Evolutionary conservation across 2,888 invertebrate species (phyloP), one percentile per base, ranked within the genome.

Genomic region (Xanthia togata): DNA sequence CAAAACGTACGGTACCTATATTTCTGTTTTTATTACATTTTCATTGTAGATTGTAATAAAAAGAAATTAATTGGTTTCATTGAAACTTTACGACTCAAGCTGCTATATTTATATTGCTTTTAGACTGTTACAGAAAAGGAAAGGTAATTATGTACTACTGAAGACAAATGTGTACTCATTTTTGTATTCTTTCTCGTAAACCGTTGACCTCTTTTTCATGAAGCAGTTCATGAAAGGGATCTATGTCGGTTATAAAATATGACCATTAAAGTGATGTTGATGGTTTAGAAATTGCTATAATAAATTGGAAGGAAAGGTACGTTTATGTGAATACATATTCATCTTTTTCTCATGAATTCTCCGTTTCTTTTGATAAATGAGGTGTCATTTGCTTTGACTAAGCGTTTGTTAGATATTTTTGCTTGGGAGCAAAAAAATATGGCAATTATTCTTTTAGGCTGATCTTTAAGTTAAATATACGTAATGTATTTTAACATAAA

Each of bases 21-120:
- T 74, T 68, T 80, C 63, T 53, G n/a, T 55, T 76, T 83, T 84
- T 77, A 79, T 77, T 79, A 68, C 70, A 38, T 12, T 76, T 79
- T 77, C 53, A 76, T 26, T 67, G 50, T 55, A 55, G 17, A 59
- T 38, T 78, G 53, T 64, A 69, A 76, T 82, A 78, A 82, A 81
- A 73, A 70, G 72, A 75, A 73, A 84, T 78, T 74, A 76, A 78
- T 67, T 72, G 41, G 12, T 50, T 77, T 20, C 68, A 65, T 81
- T 60, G 53, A 47, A 73, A 62, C 17, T 79, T 81, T 62, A 79
- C 35, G 60, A 47, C 26, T 31, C 50, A 26, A 60, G 31, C 41
- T 41, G 35, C 9, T 20, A 35, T 59, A 81, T 71, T 78, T 79
- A 44, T 67, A 84, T 59, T 73, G 17, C 26, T 50, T 0, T 69